Percentiles rank a stretch among this genome's conserved stretches.
phyloP scores from a whole-genome alignment of 2,797 vertebrate genomes.

The Cossypha polioptera region DNA sequence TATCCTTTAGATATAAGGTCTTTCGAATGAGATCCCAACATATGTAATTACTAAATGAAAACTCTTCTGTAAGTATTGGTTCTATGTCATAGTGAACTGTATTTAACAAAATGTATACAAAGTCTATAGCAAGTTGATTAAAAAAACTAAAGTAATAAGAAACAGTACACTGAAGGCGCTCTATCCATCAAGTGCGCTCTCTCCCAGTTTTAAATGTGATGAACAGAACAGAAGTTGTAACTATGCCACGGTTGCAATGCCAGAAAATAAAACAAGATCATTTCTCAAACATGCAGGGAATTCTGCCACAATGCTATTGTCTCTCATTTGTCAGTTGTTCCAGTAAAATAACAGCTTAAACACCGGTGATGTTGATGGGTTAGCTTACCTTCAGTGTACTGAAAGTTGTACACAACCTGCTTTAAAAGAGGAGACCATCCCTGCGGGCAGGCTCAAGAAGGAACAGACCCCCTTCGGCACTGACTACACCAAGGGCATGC shows the following conservation, averaged over 20 bases:
- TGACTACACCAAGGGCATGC: constrained; percentile 89
- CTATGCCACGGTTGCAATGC: constrained; percentile 77
- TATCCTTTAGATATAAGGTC: constrained; percentile 78
- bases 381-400: constrained; percentile 95
- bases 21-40: constrained; percentile 74
- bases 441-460: constrained; percentile 90
- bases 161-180: constrained; percentile 93
- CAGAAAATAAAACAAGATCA: constrained; percentile 79
- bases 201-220: constrained; percentile 72
- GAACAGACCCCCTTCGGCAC: constrained; percentile 88
- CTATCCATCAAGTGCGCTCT: constrained; percentile 80
- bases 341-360: constrained; percentile 81
- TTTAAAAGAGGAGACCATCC: constrained; percentile 90
- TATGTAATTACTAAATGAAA: constrained; percentile 79
- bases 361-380: constrained; percentile 84
- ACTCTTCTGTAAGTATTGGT: constrained; percentile 62
- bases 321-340: constrained; percentile 76
- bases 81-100: constrained; percentile 76
- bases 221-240: constrained; percentile 77
- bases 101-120: constrained; percentile 83
- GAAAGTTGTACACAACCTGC: constrained; percentile 91
- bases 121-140: constrained; percentile 82
- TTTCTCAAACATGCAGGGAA: constrained; percentile 83
- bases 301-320: constrained; percentile 77
- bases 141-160: constrained; percentile 77